Base-by-base conservation (phyloP, 2,888 invertebrate species). In the Aphidoletes aphidimyza region DNA sequence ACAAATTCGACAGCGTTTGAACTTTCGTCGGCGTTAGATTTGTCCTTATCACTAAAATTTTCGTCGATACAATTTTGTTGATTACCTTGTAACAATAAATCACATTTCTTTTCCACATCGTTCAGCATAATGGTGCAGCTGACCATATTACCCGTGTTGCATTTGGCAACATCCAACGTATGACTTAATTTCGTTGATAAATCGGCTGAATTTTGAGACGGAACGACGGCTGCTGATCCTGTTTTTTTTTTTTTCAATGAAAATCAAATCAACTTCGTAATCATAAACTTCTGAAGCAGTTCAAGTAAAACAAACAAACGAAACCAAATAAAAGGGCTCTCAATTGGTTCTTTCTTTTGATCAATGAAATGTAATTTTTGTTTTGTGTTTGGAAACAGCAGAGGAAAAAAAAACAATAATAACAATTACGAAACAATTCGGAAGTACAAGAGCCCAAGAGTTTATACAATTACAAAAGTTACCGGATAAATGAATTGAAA, bases 51-150 rank as follows among this genome's bases (percentile, higher is more conserved):
- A 37, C 81, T 81, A 81, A 81, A 37, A n/a, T 81, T 17, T 81
- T 81, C 81, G 81, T 37, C 37, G 37, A 81, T 37, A 81, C 81
- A 81, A 37, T 81, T 81, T 37, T 36, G 81, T 81, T 81, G 81
- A 81, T 37, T 37, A 81, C 81, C 81, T 36, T 37, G 37, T 81
- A 81, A 37, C 81, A 81, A 81, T 81, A 81, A 37, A 81, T 81
- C 81, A 81, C 81, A 81, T 81, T 81, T 81, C 37, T 81, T 81
- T 81, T 81, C 81, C 3, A 81, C n/a, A 81, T 81, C 81, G 81
- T 81, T 81, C 81, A 81, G 37, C 37, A 81, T 22, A n/a, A 81
- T 81, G 1, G 81, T 81, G 81, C 81, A 81, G 37, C 81, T 37
- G 37, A 81, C 37, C 36, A 37, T 37, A 22, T 81, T 81, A n/a